A percentile compares a stretch with the other conserved stretches of the same genome.
Conservation (phyloP, 2,113 vertebrate species). For the Dasyurus viverrinus region DNA sequence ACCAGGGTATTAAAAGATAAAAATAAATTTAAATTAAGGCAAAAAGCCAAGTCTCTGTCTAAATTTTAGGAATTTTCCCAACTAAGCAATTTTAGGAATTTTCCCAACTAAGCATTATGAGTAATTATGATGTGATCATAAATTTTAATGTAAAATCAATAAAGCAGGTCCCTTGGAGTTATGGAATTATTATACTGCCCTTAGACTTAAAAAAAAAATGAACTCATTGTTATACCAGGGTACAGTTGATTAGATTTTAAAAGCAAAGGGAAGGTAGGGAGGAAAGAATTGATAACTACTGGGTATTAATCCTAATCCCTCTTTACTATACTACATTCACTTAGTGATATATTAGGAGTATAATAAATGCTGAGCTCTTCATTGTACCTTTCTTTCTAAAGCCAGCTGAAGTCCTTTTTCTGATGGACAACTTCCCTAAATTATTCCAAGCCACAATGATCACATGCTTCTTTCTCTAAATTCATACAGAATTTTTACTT, state of each 20-base stretch:
- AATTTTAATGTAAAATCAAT: neutral
- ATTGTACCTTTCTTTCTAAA: conserved; percentile 15
- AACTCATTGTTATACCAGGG: neutral
- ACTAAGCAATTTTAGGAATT: too few relatives aligned
- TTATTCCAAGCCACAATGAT: neutral
- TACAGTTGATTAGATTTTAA: neutral
- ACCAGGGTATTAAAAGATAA: neutral
- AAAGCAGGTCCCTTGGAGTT: neutral
- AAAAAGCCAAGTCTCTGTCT: neutral
- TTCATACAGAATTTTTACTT: neutral
- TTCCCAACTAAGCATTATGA: neutral
- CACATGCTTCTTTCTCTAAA: conserved; percentile 58
- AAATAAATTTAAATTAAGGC: neutral
- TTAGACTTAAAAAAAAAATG: neutral
- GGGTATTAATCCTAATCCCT: neutral
- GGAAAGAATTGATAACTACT: neutral
- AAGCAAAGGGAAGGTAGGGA: neutral
- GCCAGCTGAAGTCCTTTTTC: conserved; percentile 12
- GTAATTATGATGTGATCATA: neutral
- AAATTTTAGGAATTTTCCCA: neutral
- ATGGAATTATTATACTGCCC: neutral
- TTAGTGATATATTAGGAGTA: neutral
- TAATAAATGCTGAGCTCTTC: neutral
- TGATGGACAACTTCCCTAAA: conserved; percentile 17
- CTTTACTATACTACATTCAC: neutral